A percentile compares a stretch with the other conserved stretches of the same genome.
Evolutionary conservation across 2,888 invertebrate species (phyloP).

Genomic region (Tachystola acroxantha): DNA sequence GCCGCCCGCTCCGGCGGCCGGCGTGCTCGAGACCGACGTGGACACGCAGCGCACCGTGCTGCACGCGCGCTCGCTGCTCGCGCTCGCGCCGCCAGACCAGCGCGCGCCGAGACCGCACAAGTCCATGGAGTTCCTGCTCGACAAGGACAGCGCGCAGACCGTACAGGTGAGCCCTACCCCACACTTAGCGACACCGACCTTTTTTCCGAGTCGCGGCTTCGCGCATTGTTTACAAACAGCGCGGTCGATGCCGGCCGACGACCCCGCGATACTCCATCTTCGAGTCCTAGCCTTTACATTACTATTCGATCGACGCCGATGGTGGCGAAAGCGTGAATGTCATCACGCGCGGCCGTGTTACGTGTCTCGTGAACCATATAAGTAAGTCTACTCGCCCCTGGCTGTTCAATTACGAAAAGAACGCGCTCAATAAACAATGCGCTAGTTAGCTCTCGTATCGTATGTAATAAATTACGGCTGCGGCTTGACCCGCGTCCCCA

Average conservation of each 20-base stretch:
- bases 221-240: conserved; percentile 69
- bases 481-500: conserved; percentile 21
- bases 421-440: conserved; percentile 9
- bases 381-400: background rate
- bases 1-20: conserved; percentile 80
- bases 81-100: conserved; percentile 70
- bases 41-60: conserved; percentile 82
- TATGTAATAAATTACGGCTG: conserved; percentile 30
- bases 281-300: conserved; percentile 13
- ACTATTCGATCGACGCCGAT: conserved; percentile 1
- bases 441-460: conserved; percentile 15
- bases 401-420: conserved; percentile 4
- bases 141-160: conserved; percentile 93
- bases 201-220: conserved; percentile 14
- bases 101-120: conserved; percentile 84
- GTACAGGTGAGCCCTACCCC: conserved; percentile 84
- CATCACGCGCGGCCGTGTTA: conserved; percentile 17
- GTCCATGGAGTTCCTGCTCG: conserved; percentile 97
- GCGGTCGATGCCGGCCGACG: conserved; percentile 52
- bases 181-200: conserved; percentile 2
- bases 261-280: conserved; percentile 23
- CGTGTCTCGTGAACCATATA: conserved; percentile 12
- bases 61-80: conserved; percentile 72
- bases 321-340: conserved; percentile 24
- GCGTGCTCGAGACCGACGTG: conserved; percentile 94